Evolutionary conservation across 2,888 invertebrate species (phyloP).

Genomic region (Mythimna ferrago): DNA sequence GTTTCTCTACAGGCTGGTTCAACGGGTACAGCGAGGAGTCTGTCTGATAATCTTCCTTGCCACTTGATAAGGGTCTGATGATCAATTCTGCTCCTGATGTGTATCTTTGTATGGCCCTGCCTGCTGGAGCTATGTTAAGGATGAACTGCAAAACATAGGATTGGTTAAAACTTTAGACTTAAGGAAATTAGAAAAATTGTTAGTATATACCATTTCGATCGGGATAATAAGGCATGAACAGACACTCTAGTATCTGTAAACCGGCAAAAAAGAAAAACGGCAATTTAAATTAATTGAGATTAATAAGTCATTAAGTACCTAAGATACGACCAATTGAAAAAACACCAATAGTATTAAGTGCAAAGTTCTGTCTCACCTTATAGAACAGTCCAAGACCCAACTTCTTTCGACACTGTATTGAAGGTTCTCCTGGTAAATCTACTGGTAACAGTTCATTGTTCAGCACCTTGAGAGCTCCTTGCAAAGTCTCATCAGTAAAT

Average conservation of each 20-base stretch:
- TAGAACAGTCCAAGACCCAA: constrained; percentile 94
- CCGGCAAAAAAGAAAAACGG: not conserved
- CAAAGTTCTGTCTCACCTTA: constrained; percentile 90
- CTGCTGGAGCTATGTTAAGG: constrained; percentile 87
- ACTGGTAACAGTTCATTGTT: constrained; percentile 92
- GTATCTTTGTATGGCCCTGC: constrained; percentile 76
- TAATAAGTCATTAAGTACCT: too few species aligned
- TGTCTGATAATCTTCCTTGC: constrained; percentile 91
- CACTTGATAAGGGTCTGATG: constrained; percentile 91
- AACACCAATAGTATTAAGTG: not conserved
- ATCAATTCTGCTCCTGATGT: constrained; percentile 89
- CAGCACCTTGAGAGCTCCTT: constrained; percentile 88
- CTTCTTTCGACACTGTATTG: constrained; percentile 92
- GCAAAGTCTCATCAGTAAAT: constrained; percentile 81
- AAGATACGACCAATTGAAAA: not conserved
- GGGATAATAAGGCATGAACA: not conserved
- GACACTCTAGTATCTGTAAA: not conserved
- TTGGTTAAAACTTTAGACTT: not conserved
- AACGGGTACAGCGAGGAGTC: constrained; percentile 92
- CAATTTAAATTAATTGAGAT: too few species aligned
- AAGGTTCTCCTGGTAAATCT: constrained; percentile 92
- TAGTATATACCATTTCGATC: not conserved
- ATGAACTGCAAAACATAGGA: constrained; percentile 83
- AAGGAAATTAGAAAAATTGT: too few species aligned
- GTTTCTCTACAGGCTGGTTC: constrained; percentile 92